Conservation (phyloP, 1,140 invertebrate genomes). For the Parasteatoda tepidariorum region DNA sequence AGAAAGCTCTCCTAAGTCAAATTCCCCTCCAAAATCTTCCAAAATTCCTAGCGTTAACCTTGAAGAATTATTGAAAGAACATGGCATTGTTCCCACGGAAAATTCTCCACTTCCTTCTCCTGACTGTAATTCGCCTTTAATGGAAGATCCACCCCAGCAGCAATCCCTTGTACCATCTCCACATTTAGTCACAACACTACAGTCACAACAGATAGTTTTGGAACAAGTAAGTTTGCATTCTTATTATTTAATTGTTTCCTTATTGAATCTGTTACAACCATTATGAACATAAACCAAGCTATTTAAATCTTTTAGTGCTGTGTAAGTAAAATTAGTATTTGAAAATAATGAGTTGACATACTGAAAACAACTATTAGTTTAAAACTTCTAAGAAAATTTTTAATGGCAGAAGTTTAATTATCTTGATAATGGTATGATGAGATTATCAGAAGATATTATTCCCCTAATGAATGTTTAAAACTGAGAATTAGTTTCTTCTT, state of each 20-base stretch:
- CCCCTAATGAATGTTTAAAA: no score
- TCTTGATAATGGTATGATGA: no score
- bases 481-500: no score
- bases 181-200: constrained; percentile 31
- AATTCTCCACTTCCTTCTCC: constrained; percentile 49
- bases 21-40: constrained; percentile 24
- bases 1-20: constrained; percentile 34
- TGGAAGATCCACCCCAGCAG: constrained; percentile 24
- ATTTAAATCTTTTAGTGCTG: no score
- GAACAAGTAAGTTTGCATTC: constrained; percentile 30
- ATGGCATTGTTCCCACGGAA: constrained; percentile 63
- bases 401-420: no score
- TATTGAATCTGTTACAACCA: no score
- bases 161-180: constrained; percentile 10
- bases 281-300: no score
- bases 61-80: constrained; percentile 64
- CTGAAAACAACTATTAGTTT: no score
- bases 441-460: no score
- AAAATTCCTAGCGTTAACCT: constrained; percentile 62
- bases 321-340: no score
- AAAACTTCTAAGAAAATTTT: no score
- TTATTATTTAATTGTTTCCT: background rate
- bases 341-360: no score
- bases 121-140: constrained; percentile 39
- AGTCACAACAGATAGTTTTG: constrained; percentile 23